Conservation (phyloP, 2,797 vertebrate genomes). For the Rhinichthys osculus region DNA sequence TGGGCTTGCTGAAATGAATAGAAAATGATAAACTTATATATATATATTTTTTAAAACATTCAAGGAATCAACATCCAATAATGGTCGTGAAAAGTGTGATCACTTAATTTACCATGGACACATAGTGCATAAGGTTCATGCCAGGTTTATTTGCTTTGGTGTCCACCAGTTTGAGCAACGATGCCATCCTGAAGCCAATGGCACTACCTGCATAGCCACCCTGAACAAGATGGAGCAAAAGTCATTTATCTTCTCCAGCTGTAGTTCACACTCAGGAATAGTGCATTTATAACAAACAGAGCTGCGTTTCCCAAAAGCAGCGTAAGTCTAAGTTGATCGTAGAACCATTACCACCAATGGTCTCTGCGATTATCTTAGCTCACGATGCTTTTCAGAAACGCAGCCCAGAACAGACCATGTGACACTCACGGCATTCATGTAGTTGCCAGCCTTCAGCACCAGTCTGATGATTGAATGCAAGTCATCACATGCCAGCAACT, state of each 20-base stretch:
- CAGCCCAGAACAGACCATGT: background rate
- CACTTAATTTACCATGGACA: slow-evolving; percentile 81
- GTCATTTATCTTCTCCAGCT: background rate
- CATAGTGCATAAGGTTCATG: slow-evolving; percentile 88
- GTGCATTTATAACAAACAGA: background rate
- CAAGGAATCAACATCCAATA: too few relatives aligned
- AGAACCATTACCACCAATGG: background rate
- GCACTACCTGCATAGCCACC: slow-evolving; percentile 82
- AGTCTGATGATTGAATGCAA: slow-evolving; percentile 84
- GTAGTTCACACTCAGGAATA: background rate
- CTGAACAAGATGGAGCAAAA: slow-evolving; percentile 65
- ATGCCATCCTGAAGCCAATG: slow-evolving; percentile 83
- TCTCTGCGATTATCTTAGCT: background rate
- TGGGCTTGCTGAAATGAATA: slow-evolving; percentile 75
- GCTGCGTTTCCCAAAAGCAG: background rate
- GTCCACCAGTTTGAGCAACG: slow-evolving; percentile 84
- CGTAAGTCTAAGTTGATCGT: background rate
- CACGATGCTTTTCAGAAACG: background rate
- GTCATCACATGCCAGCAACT: slow-evolving; percentile 83
- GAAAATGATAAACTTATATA: background rate
- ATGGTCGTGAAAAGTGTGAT: background rate
- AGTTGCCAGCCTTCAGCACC: slow-evolving; percentile 86
- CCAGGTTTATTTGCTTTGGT: slow-evolving; percentile 86
- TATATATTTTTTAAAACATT: too few relatives aligned
- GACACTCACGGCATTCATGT: slow-evolving; percentile 84